Percentiles rank a stretch among this genome's conserved stretches.
These are phyloP conservation scores for Plagiodera versicolora DNA, from an alignment of 2,888 invertebrate genomes.

Conservation along the genomic window DNA sequence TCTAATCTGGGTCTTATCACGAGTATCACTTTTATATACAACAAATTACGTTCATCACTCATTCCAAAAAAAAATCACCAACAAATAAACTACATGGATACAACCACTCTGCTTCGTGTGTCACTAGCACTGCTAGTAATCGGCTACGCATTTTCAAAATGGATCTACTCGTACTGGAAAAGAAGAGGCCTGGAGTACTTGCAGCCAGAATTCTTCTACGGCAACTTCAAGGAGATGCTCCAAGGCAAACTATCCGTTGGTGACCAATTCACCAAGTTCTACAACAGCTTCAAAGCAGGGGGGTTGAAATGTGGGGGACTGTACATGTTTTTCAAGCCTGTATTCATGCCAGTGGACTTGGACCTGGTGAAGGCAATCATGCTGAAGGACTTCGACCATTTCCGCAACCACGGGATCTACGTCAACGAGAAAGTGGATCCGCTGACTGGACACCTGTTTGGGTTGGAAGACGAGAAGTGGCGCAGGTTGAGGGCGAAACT, in stretches of 20 bases:
- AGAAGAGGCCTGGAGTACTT: conserved; percentile 35
- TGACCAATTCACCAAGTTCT: background rate
- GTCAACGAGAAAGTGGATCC: conserved; percentile 51
- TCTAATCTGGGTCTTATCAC: no score
- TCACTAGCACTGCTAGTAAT: background rate
- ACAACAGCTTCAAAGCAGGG: background rate
- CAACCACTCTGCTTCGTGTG: no score
- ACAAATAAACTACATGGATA: no score
- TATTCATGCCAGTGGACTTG: conserved; percentile 35
- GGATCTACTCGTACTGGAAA: conserved; percentile 42
- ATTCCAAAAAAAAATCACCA: no score
- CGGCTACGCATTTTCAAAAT: conserved; percentile 21
- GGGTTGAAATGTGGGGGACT: background rate
- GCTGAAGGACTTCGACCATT: conserved; percentile 45
- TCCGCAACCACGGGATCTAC: conserved; percentile 42
- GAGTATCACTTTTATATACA: no score
- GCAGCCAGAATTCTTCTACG: conserved; percentile 23
- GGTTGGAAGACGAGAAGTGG: conserved; percentile 61
- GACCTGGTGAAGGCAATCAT: conserved; percentile 43
- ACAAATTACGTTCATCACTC: no score
- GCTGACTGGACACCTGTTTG: conserved; percentile 60
- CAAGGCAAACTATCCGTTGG: conserved; percentile 12
- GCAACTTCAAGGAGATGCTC: conserved; percentile 14
- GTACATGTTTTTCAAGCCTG: background rate
- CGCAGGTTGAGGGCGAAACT: conserved; percentile 52